Conservation (phyloP, 2,888 invertebrate species). For the Catocala sponsa region DNA sequence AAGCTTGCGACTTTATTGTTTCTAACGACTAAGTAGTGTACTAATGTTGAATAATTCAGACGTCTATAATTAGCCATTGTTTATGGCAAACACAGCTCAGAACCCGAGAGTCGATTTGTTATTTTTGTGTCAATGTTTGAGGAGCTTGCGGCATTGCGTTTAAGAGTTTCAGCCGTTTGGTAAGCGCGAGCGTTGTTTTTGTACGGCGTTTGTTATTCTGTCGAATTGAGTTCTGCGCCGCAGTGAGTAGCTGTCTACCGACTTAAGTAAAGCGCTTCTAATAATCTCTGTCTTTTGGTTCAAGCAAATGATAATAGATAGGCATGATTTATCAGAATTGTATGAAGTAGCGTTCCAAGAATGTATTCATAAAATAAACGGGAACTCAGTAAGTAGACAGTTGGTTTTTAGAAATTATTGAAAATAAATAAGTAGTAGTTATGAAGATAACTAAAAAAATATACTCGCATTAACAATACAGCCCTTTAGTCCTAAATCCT, state of each 20-base stretch:
- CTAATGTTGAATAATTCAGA: slow-evolving; percentile 53
- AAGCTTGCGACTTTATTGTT: background rate
- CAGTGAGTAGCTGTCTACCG: slow-evolving; percentile 5
- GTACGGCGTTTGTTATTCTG: slow-evolving; percentile 45
- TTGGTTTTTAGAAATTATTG: too few relatives aligned
- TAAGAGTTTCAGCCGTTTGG: slow-evolving; percentile 40
- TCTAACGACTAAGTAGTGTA: slow-evolving; percentile 5
- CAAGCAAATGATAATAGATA: slow-evolving; percentile 11
- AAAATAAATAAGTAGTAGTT: too few relatives aligned
- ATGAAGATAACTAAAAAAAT: too few relatives aligned
- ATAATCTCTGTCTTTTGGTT: slow-evolving; percentile 13
- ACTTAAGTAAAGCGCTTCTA: slow-evolving; percentile 16
- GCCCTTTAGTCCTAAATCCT: too few relatives aligned
- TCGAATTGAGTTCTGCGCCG: slow-evolving; percentile 38
- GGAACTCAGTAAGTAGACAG: background rate
- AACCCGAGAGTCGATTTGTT: slow-evolving; percentile 53
- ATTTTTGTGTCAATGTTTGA: slow-evolving; percentile 57
- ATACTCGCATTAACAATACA: too few relatives aligned
- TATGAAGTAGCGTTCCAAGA: background rate
- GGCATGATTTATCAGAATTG: slow-evolving; percentile 1
- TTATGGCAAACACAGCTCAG: slow-evolving; percentile 54
- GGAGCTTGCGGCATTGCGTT: slow-evolving; percentile 41
- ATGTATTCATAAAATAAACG: background rate
- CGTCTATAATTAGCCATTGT: slow-evolving; percentile 29
- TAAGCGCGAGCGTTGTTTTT: slow-evolving; percentile 39